Evolutionary conservation across 2,888 invertebrate genomes (phyloP), one percentile per base, ranked within the genome.

Genomic region (Heterodera filipjevi): DNA sequence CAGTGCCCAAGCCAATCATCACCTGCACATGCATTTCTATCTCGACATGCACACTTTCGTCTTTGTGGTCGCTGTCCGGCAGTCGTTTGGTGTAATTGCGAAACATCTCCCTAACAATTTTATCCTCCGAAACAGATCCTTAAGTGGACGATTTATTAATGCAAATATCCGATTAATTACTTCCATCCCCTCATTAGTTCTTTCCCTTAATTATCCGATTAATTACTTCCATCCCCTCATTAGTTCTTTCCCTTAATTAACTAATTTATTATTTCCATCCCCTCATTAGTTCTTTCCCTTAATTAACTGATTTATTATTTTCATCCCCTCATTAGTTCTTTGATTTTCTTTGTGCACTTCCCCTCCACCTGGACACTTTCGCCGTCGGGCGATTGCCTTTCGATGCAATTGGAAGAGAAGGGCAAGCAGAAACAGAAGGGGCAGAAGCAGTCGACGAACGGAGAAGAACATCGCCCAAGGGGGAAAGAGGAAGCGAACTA

Each of bases 81-180:
- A 89, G 78, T 85, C 86, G 85, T 80, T 87, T 88, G 49, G 87
- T 88, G 82, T 89, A 89, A 80, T 89, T 89, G 71, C 46, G 76
- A 83, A 88, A 83, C 59, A 88, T 81, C 46, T 82, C 81, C 71
- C 82, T 82, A 72, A 89, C 84, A 68, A 89, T 87, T 70, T 83
- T 83, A 19, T 87, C 87, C 77, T 89, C 89, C 32, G 82, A 81
- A 84, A 85, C 81, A 46, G 86, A 80, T n/a, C 84, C 86, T 77
- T 82, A 32, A n/a, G n/a, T 22, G 27, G 19, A 33, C 6, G 16
- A 33, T 12, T n/a, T 27, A 32, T 30, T 75, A 14, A 39, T 6
- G 22, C 53, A n/a, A n/a, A n/a, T n/a, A n/a, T n/a, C n/a, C 22
- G 16, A 22, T 53, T 53, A 22, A 22, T 5, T 14, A 6, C 53